Base-by-base conservation (phyloP, 1,140 invertebrate species). In the Camponotus floridanus region DNA sequence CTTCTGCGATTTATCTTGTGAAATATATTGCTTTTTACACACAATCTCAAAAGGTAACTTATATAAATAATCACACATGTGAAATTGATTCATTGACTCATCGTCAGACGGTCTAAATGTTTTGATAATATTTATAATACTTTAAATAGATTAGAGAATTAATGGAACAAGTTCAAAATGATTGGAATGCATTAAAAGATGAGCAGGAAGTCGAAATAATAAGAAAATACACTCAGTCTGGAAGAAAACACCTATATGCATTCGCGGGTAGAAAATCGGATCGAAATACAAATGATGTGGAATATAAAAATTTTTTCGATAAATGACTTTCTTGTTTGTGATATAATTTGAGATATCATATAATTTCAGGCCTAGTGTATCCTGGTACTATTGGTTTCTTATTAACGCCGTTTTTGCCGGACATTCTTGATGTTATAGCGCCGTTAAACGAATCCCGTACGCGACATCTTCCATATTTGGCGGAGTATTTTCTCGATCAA, bases 401-500 rank as follows among this genome's bases (percentile, higher is more conserved):
- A 51, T 11, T 81, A n/a, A 9, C 64, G 31, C n/a, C 71, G 0
- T 26, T 83, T 39, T 21, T 67, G 21, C 84, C 85, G 3, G 59
- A 65, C 36, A 51, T 88, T 59, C 62, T 88, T 7, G 78, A 88
- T 18, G 1, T 76, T 0, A 15, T 86, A 11, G 51, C 57, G 36
- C 85, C 87, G 36, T 42, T 88, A n/a, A 88, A 88, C 48, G 78
- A 81, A 73, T 80, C 85, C n/a, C 85, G 85, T 15, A 42, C 65
- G 4, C 85, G 57, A 11, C 13, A 64, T 36, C 36, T 79, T 11
- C 33, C 67, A 3, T 83, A 57, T 5, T 1, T 61, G 13, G 73
- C 79, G 0, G 83, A 90, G 55, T 90, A 88, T n/a, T 89, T 84
- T 64, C 21, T 91, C 9, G 70, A 90, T 55, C 36, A 64, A 33